phyloP scores from a whole-genome alignment of 2,113 vertebrate species.

The Pomatorhinus ruficollis region DNA sequence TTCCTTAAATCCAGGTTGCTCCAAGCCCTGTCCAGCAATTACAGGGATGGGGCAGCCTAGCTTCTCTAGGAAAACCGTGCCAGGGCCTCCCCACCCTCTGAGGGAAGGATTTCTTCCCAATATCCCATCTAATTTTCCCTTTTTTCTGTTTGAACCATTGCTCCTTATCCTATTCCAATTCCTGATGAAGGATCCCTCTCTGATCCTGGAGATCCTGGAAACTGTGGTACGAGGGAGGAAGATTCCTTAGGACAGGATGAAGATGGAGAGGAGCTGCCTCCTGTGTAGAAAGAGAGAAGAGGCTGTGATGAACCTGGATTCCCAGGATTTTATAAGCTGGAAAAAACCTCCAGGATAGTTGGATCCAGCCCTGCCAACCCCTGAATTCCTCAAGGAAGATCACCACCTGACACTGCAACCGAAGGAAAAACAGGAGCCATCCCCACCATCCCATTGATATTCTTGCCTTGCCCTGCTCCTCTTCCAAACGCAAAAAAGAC shows the following conservation, averaged over 20 bases:
- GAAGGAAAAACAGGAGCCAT: background rate
- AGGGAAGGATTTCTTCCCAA: background rate
- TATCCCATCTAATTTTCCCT: no score
- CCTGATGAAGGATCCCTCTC: background rate
- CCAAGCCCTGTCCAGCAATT: background rate
- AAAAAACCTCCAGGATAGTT: no score
- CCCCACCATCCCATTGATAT: conserved; percentile 44
- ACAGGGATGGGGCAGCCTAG: background rate
- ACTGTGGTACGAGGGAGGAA: rapidly evolving
- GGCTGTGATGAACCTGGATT: background rate
- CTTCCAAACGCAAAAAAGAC: background rate
- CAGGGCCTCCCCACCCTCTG: background rate
- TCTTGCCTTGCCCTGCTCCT: conserved; percentile 11
- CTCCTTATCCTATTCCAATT: background rate
- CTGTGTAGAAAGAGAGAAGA: background rate
- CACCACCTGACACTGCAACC: background rate
- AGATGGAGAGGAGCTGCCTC: background rate
- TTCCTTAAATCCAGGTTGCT: background rate
- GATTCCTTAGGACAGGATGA: background rate
- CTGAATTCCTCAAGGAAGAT: background rate
- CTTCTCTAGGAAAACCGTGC: rapidly evolving
- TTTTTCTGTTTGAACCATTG: background rate
- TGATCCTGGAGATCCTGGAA: background rate
- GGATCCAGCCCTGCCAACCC: background rate
- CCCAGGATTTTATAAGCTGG: background rate